Evolutionary conservation across 2,113 vertebrate genomes (phyloP).

Genomic region (Polyodon spathula): DNA sequence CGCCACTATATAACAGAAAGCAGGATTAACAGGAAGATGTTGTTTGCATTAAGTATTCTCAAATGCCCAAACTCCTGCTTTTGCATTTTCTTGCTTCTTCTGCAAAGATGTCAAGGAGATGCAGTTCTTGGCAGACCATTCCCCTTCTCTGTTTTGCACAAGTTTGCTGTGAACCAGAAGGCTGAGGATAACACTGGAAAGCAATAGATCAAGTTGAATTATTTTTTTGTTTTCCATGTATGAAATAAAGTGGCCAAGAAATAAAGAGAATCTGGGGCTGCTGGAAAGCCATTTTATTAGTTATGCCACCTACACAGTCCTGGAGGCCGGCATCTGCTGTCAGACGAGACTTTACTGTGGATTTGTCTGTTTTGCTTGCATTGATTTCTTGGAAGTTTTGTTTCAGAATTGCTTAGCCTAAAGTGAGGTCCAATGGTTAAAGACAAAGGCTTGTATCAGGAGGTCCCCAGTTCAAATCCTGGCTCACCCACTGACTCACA

Average conservation of each 20-base stretch:
- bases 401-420: slow-evolving; percentile 19
- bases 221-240: neutral
- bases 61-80: too few relatives aligned
- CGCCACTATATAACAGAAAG: too few relatives aligned
- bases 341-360: slow-evolving; percentile 28
- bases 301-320: slow-evolving; percentile 36
- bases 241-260: slow-evolving; percentile 5
- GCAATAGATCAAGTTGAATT: neutral
- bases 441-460: too few relatives aligned
- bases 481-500: too few relatives aligned
- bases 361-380: slow-evolving; percentile 31
- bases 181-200: neutral
- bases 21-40: too few relatives aligned
- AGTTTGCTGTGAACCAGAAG: neutral
- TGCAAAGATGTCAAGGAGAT: neutral
- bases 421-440: slow-evolving; percentile 16
- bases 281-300: slow-evolving; percentile 21
- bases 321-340: slow-evolving; percentile 34
- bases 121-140: neutral
- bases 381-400: slow-evolving; percentile 18
- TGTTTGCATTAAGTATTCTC: too few relatives aligned
- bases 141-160: neutral
- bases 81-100: too few relatives aligned
- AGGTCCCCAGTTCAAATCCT: too few relatives aligned
- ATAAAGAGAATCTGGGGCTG: slow-evolving; percentile 3